Evolutionary conservation across 2,888 invertebrate species (phyloP).

Genomic region (Dysmachus trigonus): DNA sequence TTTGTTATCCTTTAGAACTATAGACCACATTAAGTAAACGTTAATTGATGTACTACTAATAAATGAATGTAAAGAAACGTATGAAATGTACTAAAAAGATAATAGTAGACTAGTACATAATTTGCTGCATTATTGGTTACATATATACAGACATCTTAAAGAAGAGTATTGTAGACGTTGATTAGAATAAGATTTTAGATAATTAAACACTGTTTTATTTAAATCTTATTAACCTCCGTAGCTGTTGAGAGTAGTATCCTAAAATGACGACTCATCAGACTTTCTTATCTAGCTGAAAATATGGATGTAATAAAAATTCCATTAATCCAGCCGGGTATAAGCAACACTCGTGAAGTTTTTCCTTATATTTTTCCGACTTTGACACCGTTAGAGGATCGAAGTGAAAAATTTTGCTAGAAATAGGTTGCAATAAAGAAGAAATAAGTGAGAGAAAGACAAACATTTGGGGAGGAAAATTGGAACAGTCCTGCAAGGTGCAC

Average conservation of each 20-base stretch:
- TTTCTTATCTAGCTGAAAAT: too few relatives aligned
- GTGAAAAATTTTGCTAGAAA: too few relatives aligned
- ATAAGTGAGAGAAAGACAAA: too few relatives aligned
- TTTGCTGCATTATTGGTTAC: slow-evolving; percentile 40
- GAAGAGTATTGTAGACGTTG: slow-evolving; percentile 52
- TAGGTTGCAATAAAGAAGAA: too few relatives aligned
- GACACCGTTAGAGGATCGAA: too few relatives aligned
- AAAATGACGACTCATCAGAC: not conserved
- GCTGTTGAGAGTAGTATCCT: not conserved
- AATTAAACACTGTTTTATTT: slow-evolving; percentile 46
- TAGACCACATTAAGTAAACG: slow-evolving; percentile 37
- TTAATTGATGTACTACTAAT: slow-evolving; percentile 42
- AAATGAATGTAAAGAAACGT: slow-evolving; percentile 24
- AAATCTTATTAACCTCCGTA: not conserved
- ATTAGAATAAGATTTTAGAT: slow-evolving; percentile 53
- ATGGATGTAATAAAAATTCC: too few relatives aligned
- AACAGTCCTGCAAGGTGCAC: too few relatives aligned
- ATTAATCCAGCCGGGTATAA: too few relatives aligned
- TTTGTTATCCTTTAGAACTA: slow-evolving; percentile 40
- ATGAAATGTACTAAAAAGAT: slow-evolving; percentile 39
- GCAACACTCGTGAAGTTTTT: too few relatives aligned
- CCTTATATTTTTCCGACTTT: too few relatives aligned
- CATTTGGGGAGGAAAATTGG: too few relatives aligned
- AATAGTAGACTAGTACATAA: slow-evolving; percentile 38
- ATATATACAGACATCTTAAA: slow-evolving; percentile 32